phyloP scores from a whole-genome alignment of 2,888 invertebrate genomes.

The Pyrrhosoma nymphula region DNA sequence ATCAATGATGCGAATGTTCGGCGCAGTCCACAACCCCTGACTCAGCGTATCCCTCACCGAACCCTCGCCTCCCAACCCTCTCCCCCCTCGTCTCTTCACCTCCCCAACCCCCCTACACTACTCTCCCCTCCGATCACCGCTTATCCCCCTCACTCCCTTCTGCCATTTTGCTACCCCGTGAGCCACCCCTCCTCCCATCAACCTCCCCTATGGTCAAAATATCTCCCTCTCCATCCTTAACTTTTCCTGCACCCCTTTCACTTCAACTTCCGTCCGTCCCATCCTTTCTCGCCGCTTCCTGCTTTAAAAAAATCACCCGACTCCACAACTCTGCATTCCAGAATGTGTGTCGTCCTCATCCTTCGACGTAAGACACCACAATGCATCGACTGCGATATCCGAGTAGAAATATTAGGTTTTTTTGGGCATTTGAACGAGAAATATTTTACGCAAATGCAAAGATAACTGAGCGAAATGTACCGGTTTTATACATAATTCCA shows the following conservation, averaged over 20 bases:
- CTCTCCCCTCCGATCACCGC: too few relatives aligned
- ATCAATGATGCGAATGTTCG: constrained; percentile 66
- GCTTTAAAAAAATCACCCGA: constrained; percentile 17
- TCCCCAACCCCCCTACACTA: neutral
- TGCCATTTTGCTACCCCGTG: too few relatives aligned
- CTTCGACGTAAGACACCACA: neutral
- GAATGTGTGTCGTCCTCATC: neutral
- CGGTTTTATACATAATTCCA: too few relatives aligned
- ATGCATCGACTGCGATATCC: too few relatives aligned
- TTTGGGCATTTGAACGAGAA: too few relatives aligned
- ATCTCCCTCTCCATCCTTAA: neutral
- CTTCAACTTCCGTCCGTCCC: neutral
- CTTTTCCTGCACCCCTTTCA: constrained; percentile 33
- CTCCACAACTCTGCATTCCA: neutral
- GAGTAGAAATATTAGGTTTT: too few relatives aligned
- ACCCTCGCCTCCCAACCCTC: neutral
- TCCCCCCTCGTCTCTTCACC: neutral
- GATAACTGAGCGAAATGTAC: too few relatives aligned
- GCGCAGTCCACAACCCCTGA: constrained; percentile 60
- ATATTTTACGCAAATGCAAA: too few relatives aligned
- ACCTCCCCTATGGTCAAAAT: constrained; percentile 22
- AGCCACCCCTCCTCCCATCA: too few relatives aligned
- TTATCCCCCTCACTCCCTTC: neutral
- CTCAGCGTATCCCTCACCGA: constrained; percentile 49
- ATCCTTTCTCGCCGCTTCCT: neutral